phyloP scores from a whole-genome alignment of 2,113 vertebrate species.

The Cervus canadensis region DNA sequence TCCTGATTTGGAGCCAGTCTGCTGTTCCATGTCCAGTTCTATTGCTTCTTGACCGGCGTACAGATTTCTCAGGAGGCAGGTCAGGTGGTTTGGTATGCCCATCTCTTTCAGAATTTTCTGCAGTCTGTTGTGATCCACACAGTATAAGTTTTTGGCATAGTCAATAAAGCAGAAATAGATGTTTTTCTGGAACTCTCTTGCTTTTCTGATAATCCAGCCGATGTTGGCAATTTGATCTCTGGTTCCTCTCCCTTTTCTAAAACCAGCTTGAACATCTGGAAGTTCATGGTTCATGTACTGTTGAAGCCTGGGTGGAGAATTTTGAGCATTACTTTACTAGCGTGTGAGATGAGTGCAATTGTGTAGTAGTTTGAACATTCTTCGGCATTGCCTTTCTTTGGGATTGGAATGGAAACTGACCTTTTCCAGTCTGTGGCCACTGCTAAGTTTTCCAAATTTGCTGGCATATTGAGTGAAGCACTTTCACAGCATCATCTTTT shows the following conservation, averaged over 20 bases:
- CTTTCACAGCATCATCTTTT: not conserved
- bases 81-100: not conserved
- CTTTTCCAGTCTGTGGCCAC: not conserved
- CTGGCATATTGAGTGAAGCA: not conserved
- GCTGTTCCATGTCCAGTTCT: not conserved
- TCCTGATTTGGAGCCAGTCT: not conserved
- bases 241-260: not conserved
- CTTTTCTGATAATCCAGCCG: not conserved
- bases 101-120: not conserved
- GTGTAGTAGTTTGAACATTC: not conserved
- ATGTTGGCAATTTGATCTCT: not conserved
- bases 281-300: accelerated
- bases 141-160: not conserved
- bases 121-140: not conserved
- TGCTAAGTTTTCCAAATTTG: not conserved
- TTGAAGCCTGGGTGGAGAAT: not conserved
- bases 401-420: not conserved
- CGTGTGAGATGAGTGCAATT: not conserved
- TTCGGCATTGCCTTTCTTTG: not conserved
- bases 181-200: not conserved
- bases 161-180: not conserved
- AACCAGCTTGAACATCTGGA: not conserved
- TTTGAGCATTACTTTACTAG: not conserved
- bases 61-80: not conserved
- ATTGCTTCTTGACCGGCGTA: not conserved